A percentile compares a stretch with the other conserved stretches of the same genome.
phyloP scores from a whole-genome alignment of 2,113 vertebrate genomes.

The Bambusicola thoracicus region DNA sequence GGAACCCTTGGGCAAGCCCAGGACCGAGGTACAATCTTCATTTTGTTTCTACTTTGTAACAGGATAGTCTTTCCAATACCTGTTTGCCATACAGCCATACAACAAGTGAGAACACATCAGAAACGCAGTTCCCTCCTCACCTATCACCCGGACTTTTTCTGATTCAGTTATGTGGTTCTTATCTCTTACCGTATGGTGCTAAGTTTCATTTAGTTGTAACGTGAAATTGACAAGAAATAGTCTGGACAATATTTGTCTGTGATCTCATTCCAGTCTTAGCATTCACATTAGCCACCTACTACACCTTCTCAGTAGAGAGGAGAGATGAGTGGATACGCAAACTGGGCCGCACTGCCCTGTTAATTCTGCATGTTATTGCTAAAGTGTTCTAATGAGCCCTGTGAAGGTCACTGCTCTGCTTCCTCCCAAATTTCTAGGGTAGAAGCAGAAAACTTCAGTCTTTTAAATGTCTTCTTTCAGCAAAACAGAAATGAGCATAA shows the following conservation, averaged over 20 bases:
- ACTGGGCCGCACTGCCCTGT: background rate
- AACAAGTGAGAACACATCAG: background rate
- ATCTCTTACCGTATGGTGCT: background rate
- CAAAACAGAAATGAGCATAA: background rate
- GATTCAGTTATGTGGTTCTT: background rate
- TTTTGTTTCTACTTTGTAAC: too few species aligned
- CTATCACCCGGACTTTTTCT: background rate
- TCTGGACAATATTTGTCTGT: background rate
- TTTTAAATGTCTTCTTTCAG: background rate
- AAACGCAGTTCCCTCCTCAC: background rate
- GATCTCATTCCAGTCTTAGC: background rate
- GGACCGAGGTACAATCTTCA: too few species aligned
- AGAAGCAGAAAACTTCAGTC: background rate
- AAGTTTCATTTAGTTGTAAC: background rate
- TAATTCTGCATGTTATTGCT: fast-evolving
- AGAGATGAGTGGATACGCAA: background rate
- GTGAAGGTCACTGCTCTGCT: background rate
- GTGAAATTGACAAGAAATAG: background rate
- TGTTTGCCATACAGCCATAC: too few species aligned
- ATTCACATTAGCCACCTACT: background rate
- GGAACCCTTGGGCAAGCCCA: too few species aligned
- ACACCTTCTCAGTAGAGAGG: background rate
- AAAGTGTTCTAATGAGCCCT: fast-evolving
- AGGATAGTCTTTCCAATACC: too few species aligned
- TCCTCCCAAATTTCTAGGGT: background rate